Evolutionary conservation across 2,797 vertebrate genomes (phyloP).

Genomic region (Gastrophryne carolinensis): DNA sequence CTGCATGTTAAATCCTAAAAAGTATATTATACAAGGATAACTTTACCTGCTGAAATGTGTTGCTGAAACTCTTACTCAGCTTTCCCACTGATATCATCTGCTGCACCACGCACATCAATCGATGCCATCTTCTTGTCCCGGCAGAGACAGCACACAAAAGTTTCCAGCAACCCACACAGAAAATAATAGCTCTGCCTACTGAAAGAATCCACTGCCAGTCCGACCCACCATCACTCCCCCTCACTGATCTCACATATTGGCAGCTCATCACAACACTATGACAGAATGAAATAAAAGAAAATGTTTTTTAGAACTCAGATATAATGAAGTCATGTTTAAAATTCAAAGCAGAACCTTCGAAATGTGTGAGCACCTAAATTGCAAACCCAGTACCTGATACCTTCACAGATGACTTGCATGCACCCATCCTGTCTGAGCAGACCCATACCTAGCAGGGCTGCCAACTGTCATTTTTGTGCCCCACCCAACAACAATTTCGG

Average conservation of each 20-base stretch:
- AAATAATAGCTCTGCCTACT: slow-evolving; percentile 20
- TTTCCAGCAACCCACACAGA: not conserved
- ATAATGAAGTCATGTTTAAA: not conserved
- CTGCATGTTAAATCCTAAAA: too few species aligned
- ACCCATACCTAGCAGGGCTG: too few species aligned
- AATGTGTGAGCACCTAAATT: too few species aligned
- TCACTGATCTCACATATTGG: not conserved
- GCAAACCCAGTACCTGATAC: not conserved
- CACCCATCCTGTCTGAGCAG: too few species aligned
- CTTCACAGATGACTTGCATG: not conserved
- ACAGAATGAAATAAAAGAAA: not conserved
- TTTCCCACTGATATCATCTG: slow-evolving; percentile 25
- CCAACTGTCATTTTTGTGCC: too few species aligned
- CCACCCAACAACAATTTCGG: too few species aligned
- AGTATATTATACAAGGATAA: not conserved
- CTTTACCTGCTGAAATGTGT: not conserved
- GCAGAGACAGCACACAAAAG: slow-evolving; percentile 3
- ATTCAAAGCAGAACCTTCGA: too few species aligned
- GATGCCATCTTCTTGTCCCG: not conserved
- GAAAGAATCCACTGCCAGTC: slow-evolving; percentile 8
- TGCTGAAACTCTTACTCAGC: not conserved
- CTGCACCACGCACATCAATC: slow-evolving; percentile 9
- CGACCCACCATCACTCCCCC: not conserved
- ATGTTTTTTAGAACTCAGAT: too few species aligned
- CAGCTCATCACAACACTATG: not conserved